Conservation (phyloP, 2,797 vertebrate genomes). For the Microcaecilia unicolor region DNA sequence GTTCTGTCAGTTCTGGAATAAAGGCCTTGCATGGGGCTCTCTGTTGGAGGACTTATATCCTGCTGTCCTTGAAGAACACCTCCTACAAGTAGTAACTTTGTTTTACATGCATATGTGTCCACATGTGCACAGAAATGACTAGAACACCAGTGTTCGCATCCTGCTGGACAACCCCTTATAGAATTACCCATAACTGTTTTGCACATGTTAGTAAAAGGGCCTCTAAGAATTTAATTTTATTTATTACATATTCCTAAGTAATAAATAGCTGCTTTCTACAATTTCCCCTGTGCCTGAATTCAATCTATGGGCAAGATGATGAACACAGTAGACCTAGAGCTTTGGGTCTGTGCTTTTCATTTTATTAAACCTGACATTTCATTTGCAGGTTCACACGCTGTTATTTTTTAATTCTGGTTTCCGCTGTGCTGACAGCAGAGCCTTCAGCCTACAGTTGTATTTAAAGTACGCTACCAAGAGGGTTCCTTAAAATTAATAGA, state of each 20-base stretch:
- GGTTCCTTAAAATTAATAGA: neutral
- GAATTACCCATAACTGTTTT: too few species aligned
- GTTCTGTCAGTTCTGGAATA: too few species aligned
- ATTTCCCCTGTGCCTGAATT: neutral
- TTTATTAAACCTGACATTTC: slow-evolving; percentile 27
- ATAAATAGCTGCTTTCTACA: neutral
- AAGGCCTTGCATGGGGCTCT: too few species aligned
- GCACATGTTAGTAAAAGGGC: too few species aligned
- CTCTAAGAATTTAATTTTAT: neutral
- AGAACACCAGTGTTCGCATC: too few species aligned
- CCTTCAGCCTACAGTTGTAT: slow-evolving; percentile 9
- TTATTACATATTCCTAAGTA: too few species aligned
- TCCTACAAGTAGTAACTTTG: too few species aligned
- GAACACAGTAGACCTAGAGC: slow-evolving; percentile 7
- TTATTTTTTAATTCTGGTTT: slow-evolving; percentile 7
- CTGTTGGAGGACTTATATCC: too few species aligned
- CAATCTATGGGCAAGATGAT: neutral
- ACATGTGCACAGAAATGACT: too few species aligned
- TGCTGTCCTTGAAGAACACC: too few species aligned
- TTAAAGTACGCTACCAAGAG: neutral
- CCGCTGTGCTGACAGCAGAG: slow-evolving; percentile 5
- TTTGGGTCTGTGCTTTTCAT: slow-evolving; percentile 8
- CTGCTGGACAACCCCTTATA: too few species aligned
- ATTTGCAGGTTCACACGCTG: slow-evolving; percentile 31
- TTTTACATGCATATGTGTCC: too few species aligned